Evolutionary conservation across 2,113 vertebrate genomes (phyloP).

Genomic region (Capra hircus): DNA sequence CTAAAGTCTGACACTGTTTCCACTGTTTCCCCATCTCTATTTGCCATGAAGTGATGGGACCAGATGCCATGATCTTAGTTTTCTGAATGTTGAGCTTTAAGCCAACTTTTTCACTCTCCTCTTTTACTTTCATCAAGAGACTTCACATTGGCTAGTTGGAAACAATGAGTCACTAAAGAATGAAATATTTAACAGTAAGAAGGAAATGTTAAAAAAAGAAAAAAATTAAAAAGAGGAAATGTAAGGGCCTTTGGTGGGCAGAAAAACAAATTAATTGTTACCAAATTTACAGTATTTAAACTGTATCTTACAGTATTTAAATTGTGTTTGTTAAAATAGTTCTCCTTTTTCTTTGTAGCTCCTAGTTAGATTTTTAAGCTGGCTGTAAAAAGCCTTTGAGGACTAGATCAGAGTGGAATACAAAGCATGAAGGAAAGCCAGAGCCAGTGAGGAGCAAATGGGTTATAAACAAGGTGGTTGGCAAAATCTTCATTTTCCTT

Average conservation of each 20-base stretch:
- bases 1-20: too few species aligned
- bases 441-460: not conserved
- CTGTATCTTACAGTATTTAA: not conserved
- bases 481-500: constrained; percentile 13
- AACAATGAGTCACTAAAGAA: constrained; percentile 60
- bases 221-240: not conserved
- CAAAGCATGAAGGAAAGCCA: not conserved
- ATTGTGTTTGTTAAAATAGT: not conserved
- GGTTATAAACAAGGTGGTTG: not conserved
- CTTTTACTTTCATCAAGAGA: not conserved
- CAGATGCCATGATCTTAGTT: too few species aligned
- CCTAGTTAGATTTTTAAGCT: not conserved
- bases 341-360: not conserved
- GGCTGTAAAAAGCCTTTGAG: not conserved
- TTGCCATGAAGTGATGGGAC: too few species aligned
- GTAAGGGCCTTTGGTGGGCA: not conserved
- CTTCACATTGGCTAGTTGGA: not conserved
- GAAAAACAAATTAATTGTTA: constrained; percentile 16
- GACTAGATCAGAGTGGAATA: not conserved
- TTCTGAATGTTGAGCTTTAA: too few species aligned
- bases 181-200: constrained; percentile 60
- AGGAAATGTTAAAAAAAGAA: not conserved
- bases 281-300: not conserved
- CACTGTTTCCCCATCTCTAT: too few species aligned
- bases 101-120: too few species aligned